Conservation (phyloP, 2,888 invertebrate genomes). For the Ceriagrion tenellum region DNA sequence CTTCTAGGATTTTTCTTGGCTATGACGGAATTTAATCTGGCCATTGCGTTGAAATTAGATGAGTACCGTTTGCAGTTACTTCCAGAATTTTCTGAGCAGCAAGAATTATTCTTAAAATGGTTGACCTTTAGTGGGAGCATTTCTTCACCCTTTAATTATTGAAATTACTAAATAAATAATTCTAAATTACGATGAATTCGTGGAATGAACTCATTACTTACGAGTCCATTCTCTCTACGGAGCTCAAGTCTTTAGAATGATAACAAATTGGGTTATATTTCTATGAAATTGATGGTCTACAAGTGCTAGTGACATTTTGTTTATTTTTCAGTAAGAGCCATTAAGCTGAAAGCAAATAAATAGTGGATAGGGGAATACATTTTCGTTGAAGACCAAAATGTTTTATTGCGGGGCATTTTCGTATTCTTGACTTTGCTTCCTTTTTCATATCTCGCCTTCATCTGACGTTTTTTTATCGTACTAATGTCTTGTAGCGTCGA, state of each 20-base stretch:
- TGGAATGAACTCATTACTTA: background rate
- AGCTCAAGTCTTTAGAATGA: background rate
- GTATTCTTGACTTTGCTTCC: background rate
- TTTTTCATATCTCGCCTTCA: background rate
- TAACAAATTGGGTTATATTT: background rate
- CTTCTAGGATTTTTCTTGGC: background rate
- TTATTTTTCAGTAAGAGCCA: background rate
- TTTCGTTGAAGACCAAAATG: background rate
- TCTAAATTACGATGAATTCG: background rate
- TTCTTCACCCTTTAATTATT: background rate
- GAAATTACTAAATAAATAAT: background rate
- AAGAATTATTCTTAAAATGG: background rate
- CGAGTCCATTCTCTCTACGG: background rate
- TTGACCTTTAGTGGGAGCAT: background rate
- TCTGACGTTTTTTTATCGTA: background rate
- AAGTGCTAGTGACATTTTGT: background rate
- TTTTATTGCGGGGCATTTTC: background rate
- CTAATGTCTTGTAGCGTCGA: background rate
- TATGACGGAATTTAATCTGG: background rate
- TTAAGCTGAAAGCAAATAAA: background rate
- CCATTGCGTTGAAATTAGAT: background rate
- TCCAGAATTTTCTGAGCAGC: background rate
- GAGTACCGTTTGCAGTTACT: background rate
- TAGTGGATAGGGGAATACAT: background rate
- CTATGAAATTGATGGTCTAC: background rate